Conservation (phyloP, 2,888 invertebrate species). For the Leptodirus hochenwartii region DNA sequence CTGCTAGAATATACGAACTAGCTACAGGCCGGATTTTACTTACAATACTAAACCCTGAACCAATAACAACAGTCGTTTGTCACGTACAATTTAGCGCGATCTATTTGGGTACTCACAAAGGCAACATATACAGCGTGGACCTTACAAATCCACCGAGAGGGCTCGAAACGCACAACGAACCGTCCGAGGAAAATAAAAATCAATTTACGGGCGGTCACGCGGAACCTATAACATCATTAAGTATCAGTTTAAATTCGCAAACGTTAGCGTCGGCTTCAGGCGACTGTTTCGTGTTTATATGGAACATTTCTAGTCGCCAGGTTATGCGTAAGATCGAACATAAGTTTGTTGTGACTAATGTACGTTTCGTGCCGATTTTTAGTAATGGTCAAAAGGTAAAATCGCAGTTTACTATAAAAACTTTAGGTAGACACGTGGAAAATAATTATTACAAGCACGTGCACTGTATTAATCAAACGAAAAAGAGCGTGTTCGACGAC, state of each 20-base stretch:
- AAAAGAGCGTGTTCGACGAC: too few relatives aligned
- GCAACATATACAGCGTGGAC: constrained; percentile 48
- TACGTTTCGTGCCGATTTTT: constrained; percentile 29
- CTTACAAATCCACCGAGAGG: constrained; percentile 48
- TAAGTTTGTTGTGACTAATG: constrained; percentile 58
- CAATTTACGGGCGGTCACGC: constrained; percentile 39
- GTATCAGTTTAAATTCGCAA: constrained; percentile 51
- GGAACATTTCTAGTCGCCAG: constrained; percentile 66
- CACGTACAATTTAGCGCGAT: constrained; percentile 51
- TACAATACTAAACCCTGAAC: constrained; percentile 52
- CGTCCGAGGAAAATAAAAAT: constrained; percentile 28
- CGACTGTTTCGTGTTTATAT: constrained; percentile 56
- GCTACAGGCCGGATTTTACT: constrained; percentile 47
- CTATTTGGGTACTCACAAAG: constrained; percentile 56
- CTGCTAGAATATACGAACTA: constrained; percentile 67
- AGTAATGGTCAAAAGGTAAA: too few relatives aligned
- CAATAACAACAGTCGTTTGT: constrained; percentile 47
- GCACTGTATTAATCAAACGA: too few relatives aligned
- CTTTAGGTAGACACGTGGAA: too few relatives aligned
- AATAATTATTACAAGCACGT: too few relatives aligned
- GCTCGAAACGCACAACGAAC: constrained; percentile 44
- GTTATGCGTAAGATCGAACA: constrained; percentile 49
- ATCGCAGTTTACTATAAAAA: too few relatives aligned
- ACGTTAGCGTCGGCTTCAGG: constrained; percentile 58
- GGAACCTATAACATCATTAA: constrained; percentile 48